phyloP scores from a whole-genome alignment of 2,113 vertebrate species.

The Setophaga kirtlandii region DNA sequence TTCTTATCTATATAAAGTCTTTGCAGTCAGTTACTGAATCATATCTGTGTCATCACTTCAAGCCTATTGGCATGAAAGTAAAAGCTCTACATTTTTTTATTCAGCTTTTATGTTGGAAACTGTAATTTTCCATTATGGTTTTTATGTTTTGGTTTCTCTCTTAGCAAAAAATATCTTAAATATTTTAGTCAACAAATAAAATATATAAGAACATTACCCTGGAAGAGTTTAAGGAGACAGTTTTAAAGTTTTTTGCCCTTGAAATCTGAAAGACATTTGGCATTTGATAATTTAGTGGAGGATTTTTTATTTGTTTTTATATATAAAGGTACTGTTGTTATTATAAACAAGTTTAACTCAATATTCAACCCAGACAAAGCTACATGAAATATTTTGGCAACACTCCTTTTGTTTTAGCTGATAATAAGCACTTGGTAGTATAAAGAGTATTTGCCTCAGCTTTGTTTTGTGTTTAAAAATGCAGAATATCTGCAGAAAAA shows the following conservation, averaged over 20 bases:
- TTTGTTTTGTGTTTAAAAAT: background rate
- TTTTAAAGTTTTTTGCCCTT: background rate
- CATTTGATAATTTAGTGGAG: background rate
- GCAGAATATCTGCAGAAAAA: background rate
- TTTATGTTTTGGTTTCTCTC: background rate
- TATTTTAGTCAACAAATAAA: background rate
- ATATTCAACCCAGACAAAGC: background rate
- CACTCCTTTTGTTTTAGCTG: background rate
- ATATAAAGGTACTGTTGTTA: background rate
- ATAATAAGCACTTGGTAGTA: background rate
- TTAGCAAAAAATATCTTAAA: background rate
- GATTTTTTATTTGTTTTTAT: background rate
- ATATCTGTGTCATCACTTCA: background rate
- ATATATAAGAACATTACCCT: background rate
- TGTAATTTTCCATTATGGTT: background rate
- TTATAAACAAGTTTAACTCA: background rate
- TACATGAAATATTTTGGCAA: background rate
- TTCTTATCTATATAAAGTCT: constrained; percentile 17
- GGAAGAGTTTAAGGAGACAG: background rate
- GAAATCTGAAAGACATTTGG: background rate
- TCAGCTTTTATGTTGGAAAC: background rate
- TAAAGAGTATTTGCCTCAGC: background rate
- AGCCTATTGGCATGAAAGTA: background rate
- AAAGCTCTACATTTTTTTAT: background rate
- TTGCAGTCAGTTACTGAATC: constrained; percentile 13